Conservation (phyloP, 2,888 invertebrate genomes). For the Automeris io region DNA sequence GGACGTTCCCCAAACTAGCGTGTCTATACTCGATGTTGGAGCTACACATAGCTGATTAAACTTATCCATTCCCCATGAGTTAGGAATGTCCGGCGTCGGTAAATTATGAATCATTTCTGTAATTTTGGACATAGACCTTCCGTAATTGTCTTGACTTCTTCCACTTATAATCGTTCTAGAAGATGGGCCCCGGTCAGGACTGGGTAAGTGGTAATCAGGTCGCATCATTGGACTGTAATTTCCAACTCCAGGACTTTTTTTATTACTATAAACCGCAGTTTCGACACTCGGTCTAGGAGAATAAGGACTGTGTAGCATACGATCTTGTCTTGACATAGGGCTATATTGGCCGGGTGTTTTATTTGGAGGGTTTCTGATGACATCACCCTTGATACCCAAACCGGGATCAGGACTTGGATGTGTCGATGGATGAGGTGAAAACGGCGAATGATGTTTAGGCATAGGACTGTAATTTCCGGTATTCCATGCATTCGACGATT, state of each 20-base stretch:
- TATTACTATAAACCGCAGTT: constrained; percentile 42
- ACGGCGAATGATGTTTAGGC: constrained; percentile 66
- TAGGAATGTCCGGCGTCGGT: constrained; percentile 40
- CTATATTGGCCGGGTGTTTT: constrained; percentile 66
- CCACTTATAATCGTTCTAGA: constrained; percentile 30
- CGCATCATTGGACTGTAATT: constrained; percentile 65
- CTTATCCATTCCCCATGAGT: constrained; percentile 51
- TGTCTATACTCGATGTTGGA: constrained; percentile 43
- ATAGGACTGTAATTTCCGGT: constrained; percentile 66
- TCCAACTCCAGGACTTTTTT: constrained; percentile 61
- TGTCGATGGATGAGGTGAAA: constrained; percentile 63
- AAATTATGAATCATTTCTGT: constrained; percentile 42
- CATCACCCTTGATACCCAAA: constrained; percentile 49
- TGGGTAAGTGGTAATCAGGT: constrained; percentile 57
- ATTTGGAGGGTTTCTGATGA: constrained; percentile 42
- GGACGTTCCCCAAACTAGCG: constrained; percentile 52
- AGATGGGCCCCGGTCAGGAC: constrained; percentile 50
- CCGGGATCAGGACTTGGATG: constrained; percentile 66
- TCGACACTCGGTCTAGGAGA: constrained; percentile 65
- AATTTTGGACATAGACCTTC: constrained; percentile 40
- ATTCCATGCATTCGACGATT: constrained; percentile 62
- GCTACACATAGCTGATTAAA: constrained; percentile 39
- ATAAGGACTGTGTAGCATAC: constrained; percentile 58
- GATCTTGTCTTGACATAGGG: constrained; percentile 65
- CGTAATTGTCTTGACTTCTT: constrained; percentile 46